phyloP scores from a whole-genome alignment of 2,888 invertebrate species.

The Acleris emargana region DNA sequence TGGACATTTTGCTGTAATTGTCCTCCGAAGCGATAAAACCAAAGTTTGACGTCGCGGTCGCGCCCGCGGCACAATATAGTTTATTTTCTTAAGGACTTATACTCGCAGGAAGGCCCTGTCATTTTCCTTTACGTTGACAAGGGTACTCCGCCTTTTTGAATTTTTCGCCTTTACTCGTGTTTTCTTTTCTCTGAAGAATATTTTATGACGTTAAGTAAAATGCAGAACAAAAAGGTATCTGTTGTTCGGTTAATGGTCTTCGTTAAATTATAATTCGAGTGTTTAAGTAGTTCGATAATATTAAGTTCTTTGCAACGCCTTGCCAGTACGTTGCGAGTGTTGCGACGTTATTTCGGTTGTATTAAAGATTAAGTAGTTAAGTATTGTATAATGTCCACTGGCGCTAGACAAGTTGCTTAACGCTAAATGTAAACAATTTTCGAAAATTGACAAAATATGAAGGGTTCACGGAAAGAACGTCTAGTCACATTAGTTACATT shows the following conservation, averaged over 20 bases:
- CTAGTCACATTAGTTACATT: too few species aligned
- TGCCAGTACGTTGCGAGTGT: too few species aligned
- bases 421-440: too few species aligned
- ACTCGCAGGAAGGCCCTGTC: constrained; percentile 53
- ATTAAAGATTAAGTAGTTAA: too few species aligned
- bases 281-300: neutral
- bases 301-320: too few species aligned
- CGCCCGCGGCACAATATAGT: constrained; percentile 32
- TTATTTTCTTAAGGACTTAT: constrained; percentile 31
- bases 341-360: too few species aligned
- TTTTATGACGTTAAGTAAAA: constrained; percentile 34
- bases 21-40: constrained; percentile 23
- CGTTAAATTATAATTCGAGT: constrained; percentile 21
- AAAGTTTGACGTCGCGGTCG: constrained; percentile 33
- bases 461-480: too few species aligned
- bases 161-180: constrained; percentile 34
- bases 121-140: constrained; percentile 54
- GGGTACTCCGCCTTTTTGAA: constrained; percentile 48
- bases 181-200: constrained; percentile 35
- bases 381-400: too few species aligned
- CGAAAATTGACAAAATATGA: too few species aligned
- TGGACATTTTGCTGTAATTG: constrained; percentile 22
- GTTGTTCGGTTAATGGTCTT: constrained; percentile 29
- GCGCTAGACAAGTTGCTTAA: too few species aligned
- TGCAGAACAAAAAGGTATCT: constrained; percentile 30